These are phyloP conservation scores for Lasioglossum pauxillum DNA, from an alignment of 2,888 invertebrate genomes.

Conservation along the genomic window DNA sequence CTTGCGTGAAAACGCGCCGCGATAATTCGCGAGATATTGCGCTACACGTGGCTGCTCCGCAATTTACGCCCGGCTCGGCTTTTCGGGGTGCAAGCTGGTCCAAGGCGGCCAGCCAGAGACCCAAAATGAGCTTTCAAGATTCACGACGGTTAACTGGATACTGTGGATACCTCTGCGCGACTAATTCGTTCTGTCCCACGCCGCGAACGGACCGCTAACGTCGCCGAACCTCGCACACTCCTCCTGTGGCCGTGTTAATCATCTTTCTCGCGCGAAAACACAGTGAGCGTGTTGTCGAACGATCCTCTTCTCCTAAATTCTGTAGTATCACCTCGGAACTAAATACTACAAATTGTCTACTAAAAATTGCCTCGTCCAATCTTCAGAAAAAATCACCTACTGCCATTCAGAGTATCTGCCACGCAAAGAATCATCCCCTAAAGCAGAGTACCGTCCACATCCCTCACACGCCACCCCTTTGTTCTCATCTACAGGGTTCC, in stretches of 20 bases:
- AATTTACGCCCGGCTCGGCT: conserved; percentile 20
- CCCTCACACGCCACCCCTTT: not conserved
- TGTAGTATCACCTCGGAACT: not conserved
- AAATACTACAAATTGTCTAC: not conserved
- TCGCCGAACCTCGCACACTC: not conserved
- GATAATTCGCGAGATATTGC: conserved; percentile 39
- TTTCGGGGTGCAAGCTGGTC: not conserved
- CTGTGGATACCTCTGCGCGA: conserved; percentile 16
- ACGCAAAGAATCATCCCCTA: not conserved
- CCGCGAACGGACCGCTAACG: not conserved
- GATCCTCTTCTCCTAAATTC: not conserved
- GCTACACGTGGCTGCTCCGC: conserved; percentile 33
- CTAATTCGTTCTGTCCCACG: conserved; percentile 26
- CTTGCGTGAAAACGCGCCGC: conserved; percentile 28
- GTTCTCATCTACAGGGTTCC: not conserved
- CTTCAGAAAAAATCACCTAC: not conserved
- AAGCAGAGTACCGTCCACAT: not conserved
- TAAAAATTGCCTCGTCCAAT: not conserved
- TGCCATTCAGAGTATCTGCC: not conserved
- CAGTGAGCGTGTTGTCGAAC: not conserved
- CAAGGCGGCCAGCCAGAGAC: conserved; percentile 2
- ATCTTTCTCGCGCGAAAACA: not conserved
- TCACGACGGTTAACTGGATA: conserved; percentile 34
- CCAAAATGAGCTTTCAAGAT: conserved; percentile 39
- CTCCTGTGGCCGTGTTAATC: not conserved